Evolutionary conservation across 2,113 vertebrate genomes (phyloP).

Genomic region (Etheostoma spectabile): DNA sequence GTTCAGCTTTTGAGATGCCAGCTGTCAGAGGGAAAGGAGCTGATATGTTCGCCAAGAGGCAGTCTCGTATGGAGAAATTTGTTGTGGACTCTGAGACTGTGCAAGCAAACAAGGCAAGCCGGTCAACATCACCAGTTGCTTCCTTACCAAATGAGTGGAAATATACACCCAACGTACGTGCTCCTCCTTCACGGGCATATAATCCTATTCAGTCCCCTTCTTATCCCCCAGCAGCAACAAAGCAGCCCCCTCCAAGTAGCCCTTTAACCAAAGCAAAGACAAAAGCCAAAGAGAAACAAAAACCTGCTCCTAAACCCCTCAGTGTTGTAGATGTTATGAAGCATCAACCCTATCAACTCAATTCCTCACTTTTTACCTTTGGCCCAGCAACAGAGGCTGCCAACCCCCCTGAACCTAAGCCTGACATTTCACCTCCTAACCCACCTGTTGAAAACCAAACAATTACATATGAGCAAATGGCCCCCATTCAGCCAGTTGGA

Average conservation of each 20-base stretch:
- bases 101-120: conserved; percentile 89
- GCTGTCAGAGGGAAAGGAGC: conserved; percentile 93
- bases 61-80: conserved; percentile 97
- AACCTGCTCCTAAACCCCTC: conserved; percentile 90
- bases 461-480: conserved; percentile 74
- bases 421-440: conserved; percentile 67
- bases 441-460: conserved; percentile 78
- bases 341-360: conserved; percentile 95
- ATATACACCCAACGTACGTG: conserved; percentile 94
- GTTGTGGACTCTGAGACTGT: conserved; percentile 96
- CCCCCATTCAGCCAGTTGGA: conserved; percentile 79
- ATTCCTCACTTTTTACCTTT: conserved; percentile 94
- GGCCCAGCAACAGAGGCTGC: conserved; percentile 86
- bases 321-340: conserved; percentile 97
- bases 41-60: conserved; percentile 96
- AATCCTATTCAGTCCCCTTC: conserved; percentile 95
- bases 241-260: conserved; percentile 80
- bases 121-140: conserved; percentile 89
- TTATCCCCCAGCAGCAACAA: conserved; percentile 91
- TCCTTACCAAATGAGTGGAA: conserved; percentile 95
- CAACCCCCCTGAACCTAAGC: conserved; percentile 71
- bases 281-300: conserved; percentile 86
- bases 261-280: conserved; percentile 81
- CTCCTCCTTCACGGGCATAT: conserved; percentile 92
- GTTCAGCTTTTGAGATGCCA: conserved; percentile 90